Conservation (phyloP, 1,140 invertebrate species). For the Tetranychus urticae region DNA sequence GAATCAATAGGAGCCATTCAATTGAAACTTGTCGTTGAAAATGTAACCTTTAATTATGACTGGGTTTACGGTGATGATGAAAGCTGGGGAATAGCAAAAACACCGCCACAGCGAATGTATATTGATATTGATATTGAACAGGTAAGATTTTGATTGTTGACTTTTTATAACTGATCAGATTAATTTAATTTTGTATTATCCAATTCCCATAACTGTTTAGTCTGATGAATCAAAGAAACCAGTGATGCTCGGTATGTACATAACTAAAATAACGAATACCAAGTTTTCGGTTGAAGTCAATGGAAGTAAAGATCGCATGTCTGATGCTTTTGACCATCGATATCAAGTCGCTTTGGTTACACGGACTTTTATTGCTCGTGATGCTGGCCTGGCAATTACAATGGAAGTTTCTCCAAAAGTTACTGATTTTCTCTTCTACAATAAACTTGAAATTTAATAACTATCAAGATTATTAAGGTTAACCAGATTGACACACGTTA, state of each 20-base stretch:
- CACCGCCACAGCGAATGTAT: background rate
- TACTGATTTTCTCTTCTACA: background rate
- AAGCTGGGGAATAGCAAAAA: background rate
- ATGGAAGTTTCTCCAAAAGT: background rate
- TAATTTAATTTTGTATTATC: background rate
- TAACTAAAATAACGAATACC: background rate
- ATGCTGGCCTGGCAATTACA: background rate
- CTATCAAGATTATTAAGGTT: too few species aligned
- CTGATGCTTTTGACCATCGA: background rate
- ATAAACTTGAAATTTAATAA: too few species aligned
- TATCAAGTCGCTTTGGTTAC: background rate
- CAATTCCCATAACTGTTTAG: background rate
- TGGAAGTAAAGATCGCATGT: background rate
- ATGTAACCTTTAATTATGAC: background rate
- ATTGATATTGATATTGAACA: conserved; percentile 2
- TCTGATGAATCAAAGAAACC: background rate
- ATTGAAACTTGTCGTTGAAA: background rate
- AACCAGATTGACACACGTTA: too few species aligned
- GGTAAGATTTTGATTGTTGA: background rate
- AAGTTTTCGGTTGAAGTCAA: background rate
- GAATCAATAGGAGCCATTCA: background rate
- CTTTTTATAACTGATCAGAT: background rate
- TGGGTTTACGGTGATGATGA: conserved; percentile 1
- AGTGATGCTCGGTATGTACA: background rate
- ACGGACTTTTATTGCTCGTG: background rate